Evolutionary conservation across 2,888 invertebrate species (phyloP), one percentile per base, ranked within the genome.

Genomic region (Pachycephus smyrnensis): DNA sequence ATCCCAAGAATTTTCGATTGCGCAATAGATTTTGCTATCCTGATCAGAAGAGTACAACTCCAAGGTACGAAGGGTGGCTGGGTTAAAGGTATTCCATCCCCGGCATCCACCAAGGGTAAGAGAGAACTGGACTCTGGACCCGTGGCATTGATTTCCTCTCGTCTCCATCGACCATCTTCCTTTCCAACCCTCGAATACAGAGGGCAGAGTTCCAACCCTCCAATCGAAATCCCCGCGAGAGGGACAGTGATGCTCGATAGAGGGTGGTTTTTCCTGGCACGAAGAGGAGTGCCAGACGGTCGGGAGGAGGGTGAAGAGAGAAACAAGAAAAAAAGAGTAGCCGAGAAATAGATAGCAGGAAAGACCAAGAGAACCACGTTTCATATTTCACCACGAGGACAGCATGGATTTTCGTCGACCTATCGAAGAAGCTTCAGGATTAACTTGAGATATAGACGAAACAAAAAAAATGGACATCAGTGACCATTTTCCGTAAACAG

Each of bases 71-170:
- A 55, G 55, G 23, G 2, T 55, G 55, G 55, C 23, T 23, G 6
- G 55, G 55, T 55, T 23, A 55, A 55, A 55, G 55, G 9, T 55
- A 55, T 55, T 55, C 55, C 23, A 55, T 23, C 55, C 55, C 55
- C 23, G 23, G 55, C 23, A 55, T 9, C 23, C 23, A 55, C 23
- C 80, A 81, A 82, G 80, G 81, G 79, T 82, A 85, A 85, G 84
- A 85, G 82, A 81, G 85, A 87, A 83, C 84, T 77, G 86, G 86
- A 87, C 86, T 86, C 86, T 85, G 88, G 86, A 77, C 85, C 86
- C 35, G 77, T 75, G 85, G 90, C 90, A 91, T 91, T 91, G 91
- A 91, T 91, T 91, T 91, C 91, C 89, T 89, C 90, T 91, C 90
- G 88, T 90, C 89, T 89, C 88, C 89, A 88, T 89, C 89, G 90